These are phyloP conservation scores for Actinia tenebrosa DNA, from an alignment of 64 coral and sea anemone species.

Conservation along the genomic window DNA sequence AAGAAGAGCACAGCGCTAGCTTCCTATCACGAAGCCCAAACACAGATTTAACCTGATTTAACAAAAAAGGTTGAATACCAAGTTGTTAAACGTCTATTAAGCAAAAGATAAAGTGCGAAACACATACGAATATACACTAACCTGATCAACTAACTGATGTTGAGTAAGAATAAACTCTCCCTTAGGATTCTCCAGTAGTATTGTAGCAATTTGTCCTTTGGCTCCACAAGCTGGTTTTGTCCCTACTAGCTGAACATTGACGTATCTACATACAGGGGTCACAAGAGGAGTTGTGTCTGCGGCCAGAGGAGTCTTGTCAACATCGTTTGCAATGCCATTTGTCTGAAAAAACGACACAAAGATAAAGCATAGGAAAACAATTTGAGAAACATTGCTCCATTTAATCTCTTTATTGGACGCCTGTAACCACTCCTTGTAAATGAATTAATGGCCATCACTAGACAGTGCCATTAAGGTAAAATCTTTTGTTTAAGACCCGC, in stretches of 20 bases:
- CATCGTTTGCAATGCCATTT: background rate
- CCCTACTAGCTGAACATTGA: slow-evolving; percentile 77
- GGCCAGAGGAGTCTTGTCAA: slow-evolving; percentile 21
- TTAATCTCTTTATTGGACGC: too few species aligned
- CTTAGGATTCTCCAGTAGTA: slow-evolving; percentile 79
- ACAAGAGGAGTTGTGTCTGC: slow-evolving; percentile 15
- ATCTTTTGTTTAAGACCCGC: too few species aligned
- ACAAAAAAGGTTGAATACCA: background rate
- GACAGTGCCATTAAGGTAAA: too few species aligned
- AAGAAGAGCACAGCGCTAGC: slow-evolving; percentile 20
- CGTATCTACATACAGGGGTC: slow-evolving; percentile 77
- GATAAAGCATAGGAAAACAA: background rate
- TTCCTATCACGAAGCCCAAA: slow-evolving; percentile 60
- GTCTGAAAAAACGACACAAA: background rate
- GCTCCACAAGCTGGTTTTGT: slow-evolving; percentile 52
- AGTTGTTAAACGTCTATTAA: background rate
- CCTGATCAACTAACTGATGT: slow-evolving; percentile 49
- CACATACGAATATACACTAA: slow-evolving; percentile 3
- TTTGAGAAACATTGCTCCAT: too few species aligned
- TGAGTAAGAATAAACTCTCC: slow-evolving; percentile 58
- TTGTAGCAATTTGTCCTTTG: slow-evolving; percentile 60
- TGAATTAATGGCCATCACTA: too few species aligned
- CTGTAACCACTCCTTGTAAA: too few species aligned
- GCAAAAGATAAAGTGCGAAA: background rate
- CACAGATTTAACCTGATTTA: slow-evolving; percentile 31